phyloP scores from a whole-genome alignment of 2,797 vertebrate species.

The Agapornis canus region DNA sequence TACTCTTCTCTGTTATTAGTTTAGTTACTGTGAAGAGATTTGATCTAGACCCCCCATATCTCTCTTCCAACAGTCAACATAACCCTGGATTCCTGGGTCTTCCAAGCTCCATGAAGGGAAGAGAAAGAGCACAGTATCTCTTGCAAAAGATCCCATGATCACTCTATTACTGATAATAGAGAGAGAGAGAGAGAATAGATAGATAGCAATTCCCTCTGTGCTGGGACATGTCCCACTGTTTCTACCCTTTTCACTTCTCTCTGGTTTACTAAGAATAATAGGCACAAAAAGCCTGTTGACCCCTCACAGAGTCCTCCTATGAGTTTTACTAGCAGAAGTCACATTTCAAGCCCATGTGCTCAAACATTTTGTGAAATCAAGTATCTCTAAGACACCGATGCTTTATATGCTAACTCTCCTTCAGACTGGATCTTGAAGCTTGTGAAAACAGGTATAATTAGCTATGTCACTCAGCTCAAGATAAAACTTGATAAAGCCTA shows the following conservation, averaged over 20 bases:
- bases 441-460: conserved; percentile 44
- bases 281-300: background rate
- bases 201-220: background rate
- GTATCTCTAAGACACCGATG: background rate
- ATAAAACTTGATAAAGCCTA: conserved; percentile 33
- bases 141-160: background rate
- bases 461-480: background rate
- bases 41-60: background rate
- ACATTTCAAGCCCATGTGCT: background rate
- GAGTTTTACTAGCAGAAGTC: background rate
- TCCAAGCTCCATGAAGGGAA: background rate
- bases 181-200: no score
- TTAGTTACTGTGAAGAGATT: background rate
- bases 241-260: background rate
- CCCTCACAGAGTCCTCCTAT: background rate
- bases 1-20: background rate
- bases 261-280: background rate
- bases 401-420: background rate
- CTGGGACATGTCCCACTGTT: fast-evolving
- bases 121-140: background rate
- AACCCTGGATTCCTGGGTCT: background rate
- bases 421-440: background rate
- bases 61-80: background rate
- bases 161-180: background rate
- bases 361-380: background rate